These are phyloP conservation scores for Drosophila bunnanda DNA, from an alignment of 2,888 invertebrate genomes.

Conservation along the genomic window DNA sequence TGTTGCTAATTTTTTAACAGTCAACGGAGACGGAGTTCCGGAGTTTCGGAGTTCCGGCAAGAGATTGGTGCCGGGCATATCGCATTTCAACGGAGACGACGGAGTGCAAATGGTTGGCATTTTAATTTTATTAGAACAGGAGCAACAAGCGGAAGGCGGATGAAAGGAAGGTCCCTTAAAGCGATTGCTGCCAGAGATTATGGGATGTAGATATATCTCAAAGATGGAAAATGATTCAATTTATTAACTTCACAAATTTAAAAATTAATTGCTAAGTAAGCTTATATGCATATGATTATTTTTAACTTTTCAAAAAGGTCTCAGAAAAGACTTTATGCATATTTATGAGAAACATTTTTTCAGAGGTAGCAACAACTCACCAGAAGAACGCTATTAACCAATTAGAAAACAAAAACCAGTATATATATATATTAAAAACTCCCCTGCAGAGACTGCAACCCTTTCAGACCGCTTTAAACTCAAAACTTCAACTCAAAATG, in stretches of 20 bases:
- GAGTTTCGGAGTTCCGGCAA: conserved; percentile 9
- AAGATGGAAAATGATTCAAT: conserved; percentile 8
- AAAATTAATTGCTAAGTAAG: not conserved
- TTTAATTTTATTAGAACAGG: conserved; percentile 70
- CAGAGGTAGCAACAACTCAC: no score
- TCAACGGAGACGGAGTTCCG: conserved; percentile 37
- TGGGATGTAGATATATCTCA: conserved; percentile 2
- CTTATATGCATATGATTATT: no score
- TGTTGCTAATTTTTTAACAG: conserved; percentile 75
- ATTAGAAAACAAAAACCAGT: not conserved
- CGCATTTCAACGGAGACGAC: conserved; percentile 49
- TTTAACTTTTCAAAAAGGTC: not conserved
- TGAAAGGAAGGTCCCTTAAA: conserved; percentile 28
- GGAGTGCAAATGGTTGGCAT: conserved; percentile 72
- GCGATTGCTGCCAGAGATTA: conserved; percentile 20
- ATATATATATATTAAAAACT: not conserved
- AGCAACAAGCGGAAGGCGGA: conserved; percentile 37
- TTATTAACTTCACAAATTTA: not conserved
- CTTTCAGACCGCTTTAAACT: not conserved
- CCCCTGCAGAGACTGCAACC: not conserved
- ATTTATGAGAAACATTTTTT: not conserved
- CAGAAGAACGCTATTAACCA: no score
- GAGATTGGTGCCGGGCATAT: conserved; percentile 41
- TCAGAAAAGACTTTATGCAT: not conserved
- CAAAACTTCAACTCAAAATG: not conserved